Percentiles rank a stretch among this genome's conserved stretches.
Evolutionary conservation across 2,113 vertebrate genomes (phyloP).

Genomic region (Poecilia latipinna): DNA sequence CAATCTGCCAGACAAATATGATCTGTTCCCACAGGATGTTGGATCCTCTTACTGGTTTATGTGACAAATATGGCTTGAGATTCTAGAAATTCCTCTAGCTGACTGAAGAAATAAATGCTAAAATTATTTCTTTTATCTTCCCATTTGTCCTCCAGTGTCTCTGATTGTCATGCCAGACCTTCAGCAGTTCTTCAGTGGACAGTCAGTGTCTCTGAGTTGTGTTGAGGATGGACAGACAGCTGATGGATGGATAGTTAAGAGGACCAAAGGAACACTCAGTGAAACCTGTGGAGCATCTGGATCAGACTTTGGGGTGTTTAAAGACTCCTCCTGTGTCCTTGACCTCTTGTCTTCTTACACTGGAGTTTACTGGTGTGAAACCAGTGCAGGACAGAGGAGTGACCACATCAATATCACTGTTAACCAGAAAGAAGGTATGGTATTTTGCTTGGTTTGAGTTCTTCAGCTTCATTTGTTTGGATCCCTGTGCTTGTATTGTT

Average conservation of each 20-base stretch:
- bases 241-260: constrained; percentile 10
- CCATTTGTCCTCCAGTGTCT: not conserved
- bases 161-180: not conserved
- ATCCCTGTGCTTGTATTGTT: too few species aligned
- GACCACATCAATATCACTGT: not conserved
- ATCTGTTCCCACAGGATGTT: too few species aligned
- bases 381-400: not conserved
- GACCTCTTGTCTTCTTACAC: not conserved
- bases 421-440: too few species aligned
- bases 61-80: too few species aligned
- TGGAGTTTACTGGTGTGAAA: not conserved
- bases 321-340: not conserved
- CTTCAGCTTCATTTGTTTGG: too few species aligned
- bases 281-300: not conserved
- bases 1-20: too few species aligned
- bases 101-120: too few species aligned
- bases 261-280: not conserved
- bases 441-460: too few species aligned
- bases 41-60: too few species aligned
- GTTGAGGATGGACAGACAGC: not conserved
- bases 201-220: constrained; percentile 27
- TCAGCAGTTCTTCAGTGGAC: not conserved
- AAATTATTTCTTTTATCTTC: too few species aligned
- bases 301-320: not conserved
- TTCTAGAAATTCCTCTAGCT: too few species aligned